Conservation (phyloP, 2,113 vertebrate species). For the Glaucomys volans region DNA sequence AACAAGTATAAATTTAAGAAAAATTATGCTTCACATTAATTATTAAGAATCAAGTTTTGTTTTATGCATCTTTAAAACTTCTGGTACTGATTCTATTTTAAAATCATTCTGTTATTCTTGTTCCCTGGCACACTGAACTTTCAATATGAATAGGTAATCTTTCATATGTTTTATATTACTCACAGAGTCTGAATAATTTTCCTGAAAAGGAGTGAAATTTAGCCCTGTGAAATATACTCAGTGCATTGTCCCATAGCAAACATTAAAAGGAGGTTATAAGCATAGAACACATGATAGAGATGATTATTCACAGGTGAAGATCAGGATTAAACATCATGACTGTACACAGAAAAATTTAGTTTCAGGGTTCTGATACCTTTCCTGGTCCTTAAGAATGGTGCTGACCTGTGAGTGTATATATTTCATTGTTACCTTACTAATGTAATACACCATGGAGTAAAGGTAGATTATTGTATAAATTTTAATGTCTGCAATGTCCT, state of each 20-base stretch:
- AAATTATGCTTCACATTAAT: background rate
- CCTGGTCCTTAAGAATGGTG: background rate
- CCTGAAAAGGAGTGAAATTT: background rate
- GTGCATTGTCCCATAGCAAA: background rate
- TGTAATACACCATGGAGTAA: background rate
- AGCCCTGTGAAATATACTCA: background rate
- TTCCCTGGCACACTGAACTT: background rate
- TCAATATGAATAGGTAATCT: background rate
- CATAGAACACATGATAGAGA: background rate
- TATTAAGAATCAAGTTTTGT: background rate
- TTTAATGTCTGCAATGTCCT: background rate
- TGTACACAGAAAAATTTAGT: background rate
- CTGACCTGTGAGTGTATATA: background rate
- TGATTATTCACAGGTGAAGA: conserved; percentile 41
- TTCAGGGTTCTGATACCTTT: conserved; percentile 9
- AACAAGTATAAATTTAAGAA: background rate
- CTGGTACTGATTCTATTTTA: background rate
- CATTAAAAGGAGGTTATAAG: background rate
- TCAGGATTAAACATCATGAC: background rate
- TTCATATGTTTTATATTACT: background rate
- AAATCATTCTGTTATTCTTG: background rate
- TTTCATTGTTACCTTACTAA: conserved; percentile 5
- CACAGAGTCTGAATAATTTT: background rate
- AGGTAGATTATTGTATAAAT: conserved; percentile 40
- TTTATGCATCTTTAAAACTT: background rate